Base-by-base conservation (phyloP, 53 echinoderm and acorn worm species). In the Echinometra lucunter region DNA sequence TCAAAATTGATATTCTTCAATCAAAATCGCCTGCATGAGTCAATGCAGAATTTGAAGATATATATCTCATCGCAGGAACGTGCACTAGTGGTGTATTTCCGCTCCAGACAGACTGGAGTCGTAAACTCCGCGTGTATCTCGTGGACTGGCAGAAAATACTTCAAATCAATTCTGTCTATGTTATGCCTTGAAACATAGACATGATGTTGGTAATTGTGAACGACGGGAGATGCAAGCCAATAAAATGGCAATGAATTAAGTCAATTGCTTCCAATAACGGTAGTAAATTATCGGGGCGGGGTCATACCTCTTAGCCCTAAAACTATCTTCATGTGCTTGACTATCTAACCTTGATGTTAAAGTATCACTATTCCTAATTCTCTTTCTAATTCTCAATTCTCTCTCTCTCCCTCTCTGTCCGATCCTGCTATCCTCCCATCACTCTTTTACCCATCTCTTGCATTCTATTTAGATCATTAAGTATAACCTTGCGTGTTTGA, bases 181-280 rank as follows among this genome's bases (percentile, higher is more conserved):
- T 85, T n/a, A 28, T 13, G 49, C 30, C 49, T 49, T 85, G 28
- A 27, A 30, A 27, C 85, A 45, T 85, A 85, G 6, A 85, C 12
- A 23, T 30, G 12, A 47, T 47, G 45, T 85, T 27, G 49, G 49
- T 45, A 85, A 85, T 47, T 49, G 85, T 45, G 47, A 49, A 85
- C 49, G 45, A 85, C 30, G 12, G 49, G 45, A 49, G 15, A 85
- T 85, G 85, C 85, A 10, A 13, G 49, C 28, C 85, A 85, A 85
- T 85, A 30, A 85, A 85, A 85, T 47, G 45, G 85, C 85, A 85
- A 85, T 49, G 49, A 85, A 85, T 85, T 85, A 47, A 49, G 85
- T 85, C 19, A 85, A 85, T 85, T 49, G 53, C 10, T 10, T 83
- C 17, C 27, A 83, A 45, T 85, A 49, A 85, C n/a, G 27, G 85